Percentiles rank a stretch among this genome's conserved stretches.
Conservation (phyloP, 2,888 invertebrate genomes). For the Machimus rusticus region DNA sequence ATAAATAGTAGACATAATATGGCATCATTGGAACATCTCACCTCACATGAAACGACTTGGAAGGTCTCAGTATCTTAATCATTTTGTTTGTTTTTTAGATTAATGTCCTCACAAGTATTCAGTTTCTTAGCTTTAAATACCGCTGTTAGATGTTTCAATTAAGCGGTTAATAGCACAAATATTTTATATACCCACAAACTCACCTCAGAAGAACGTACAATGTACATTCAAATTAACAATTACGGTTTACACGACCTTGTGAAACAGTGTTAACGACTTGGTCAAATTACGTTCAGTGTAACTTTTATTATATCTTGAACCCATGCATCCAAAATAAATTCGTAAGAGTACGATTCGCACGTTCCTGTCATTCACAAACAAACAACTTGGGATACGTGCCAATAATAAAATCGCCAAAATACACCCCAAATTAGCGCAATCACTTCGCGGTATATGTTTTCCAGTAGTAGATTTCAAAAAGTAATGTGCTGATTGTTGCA, state of each 20-base stretch:
- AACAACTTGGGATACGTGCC: not conserved
- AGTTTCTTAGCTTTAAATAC: not conserved
- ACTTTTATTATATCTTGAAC: not conserved
- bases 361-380: not conserved
- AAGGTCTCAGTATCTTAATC: not conserved
- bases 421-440: constrained; percentile 11
- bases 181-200: not conserved
- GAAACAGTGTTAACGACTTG: not conserved
- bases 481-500: constrained; percentile 13
- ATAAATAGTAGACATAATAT: too few relatives aligned
- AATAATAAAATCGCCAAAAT: constrained; percentile 24
- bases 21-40: too few relatives aligned
- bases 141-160: not conserved
- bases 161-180: not conserved
- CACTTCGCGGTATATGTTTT: not conserved
- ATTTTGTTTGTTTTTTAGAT: not conserved
- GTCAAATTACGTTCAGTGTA: not conserved
- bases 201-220: not conserved
- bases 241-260: not conserved
- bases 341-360: not conserved
- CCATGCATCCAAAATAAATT: not conserved
- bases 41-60: not conserved
- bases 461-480: not conserved
- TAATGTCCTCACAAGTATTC: not conserved
- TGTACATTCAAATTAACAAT: not conserved